Conservation (phyloP, 2,113 vertebrate species). For the Chaetodon auriga region DNA sequence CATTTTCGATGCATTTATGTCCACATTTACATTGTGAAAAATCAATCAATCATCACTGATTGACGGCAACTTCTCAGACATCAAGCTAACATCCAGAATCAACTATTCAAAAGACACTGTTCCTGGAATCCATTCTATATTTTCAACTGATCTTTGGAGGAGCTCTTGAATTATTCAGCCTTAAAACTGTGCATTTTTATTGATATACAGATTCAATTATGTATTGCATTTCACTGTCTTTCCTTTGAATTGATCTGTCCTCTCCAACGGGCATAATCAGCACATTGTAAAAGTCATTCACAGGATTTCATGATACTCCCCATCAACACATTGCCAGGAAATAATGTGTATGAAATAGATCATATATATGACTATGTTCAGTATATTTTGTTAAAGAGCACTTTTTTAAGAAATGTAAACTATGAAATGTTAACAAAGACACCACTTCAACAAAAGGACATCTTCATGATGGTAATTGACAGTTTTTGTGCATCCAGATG, state of each 20-base stretch:
- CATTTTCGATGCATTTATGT: not conserved
- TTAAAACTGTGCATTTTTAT: constrained; percentile 65
- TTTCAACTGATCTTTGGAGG: constrained; percentile 42
- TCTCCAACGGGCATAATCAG: constrained; percentile 43
- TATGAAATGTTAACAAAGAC: not conserved
- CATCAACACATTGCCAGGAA: constrained; percentile 54
- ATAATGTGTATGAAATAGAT: not conserved
- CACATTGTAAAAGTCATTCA: constrained; percentile 53
- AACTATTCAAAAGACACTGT: constrained; percentile 34
- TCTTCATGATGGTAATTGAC: constrained; percentile 12
- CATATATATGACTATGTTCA: not conserved
- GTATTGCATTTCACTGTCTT: constrained; percentile 72
- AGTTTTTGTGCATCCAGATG: constrained; percentile 11
- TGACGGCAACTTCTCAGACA: not conserved
- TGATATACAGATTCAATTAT: constrained; percentile 66
- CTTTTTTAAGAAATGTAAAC: not conserved
- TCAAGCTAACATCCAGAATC: constrained; percentile 13
- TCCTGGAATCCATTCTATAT: constrained; percentile 58
- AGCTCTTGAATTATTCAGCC: constrained; percentile 78
- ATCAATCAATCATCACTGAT: not conserved
- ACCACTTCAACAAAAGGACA: not conserved
- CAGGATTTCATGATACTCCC: constrained; percentile 21
- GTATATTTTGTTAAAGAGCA: not conserved
- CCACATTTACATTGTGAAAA: too few species aligned
- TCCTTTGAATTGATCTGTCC: constrained; percentile 74